Conservation (phyloP, 2,888 invertebrate species). For the Drosophila acutilabella region DNA sequence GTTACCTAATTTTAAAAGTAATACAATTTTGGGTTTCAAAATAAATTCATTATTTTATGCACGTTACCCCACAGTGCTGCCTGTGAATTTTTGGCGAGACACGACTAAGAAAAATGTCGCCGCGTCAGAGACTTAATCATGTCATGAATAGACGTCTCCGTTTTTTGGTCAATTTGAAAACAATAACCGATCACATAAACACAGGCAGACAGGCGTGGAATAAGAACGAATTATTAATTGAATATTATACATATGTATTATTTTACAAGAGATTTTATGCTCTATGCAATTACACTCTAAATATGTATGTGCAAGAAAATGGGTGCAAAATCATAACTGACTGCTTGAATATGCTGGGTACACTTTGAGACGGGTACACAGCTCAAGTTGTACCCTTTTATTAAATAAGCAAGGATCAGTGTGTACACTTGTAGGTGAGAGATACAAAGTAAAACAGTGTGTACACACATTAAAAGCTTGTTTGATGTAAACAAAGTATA, state of each 20-base stretch:
- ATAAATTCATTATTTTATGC: not conserved
- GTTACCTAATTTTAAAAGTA: no score
- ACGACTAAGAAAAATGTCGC: slow-evolving; percentile 47
- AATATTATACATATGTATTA: not conserved
- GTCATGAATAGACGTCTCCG: slow-evolving; percentile 34
- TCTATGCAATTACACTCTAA: no score
- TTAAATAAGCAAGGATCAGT: not conserved
- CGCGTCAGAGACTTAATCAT: slow-evolving; percentile 51
- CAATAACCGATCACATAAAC: slow-evolving; percentile 42
- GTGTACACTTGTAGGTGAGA: not conserved
- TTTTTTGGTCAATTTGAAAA: slow-evolving; percentile 43
- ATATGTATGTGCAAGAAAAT: no score
- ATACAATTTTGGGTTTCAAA: no score
- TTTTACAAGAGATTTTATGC: not conserved
- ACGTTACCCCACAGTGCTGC: slow-evolving; percentile 35
- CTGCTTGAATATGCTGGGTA: not conserved
- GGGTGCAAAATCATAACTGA: no score
- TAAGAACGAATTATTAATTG: slow-evolving; percentile 8
- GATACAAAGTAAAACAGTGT: not conserved
- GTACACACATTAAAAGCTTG: not conserved
- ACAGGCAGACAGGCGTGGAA: slow-evolving; percentile 1
- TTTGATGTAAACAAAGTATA: not conserved
- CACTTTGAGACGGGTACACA: not conserved
- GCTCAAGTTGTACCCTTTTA: not conserved
- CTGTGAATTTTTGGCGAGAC: slow-evolving; percentile 33